Evolutionary conservation across 2,113 vertebrate genomes (phyloP), one percentile per base, ranked within the genome.

Genomic region (Leucosticte australis): DNA sequence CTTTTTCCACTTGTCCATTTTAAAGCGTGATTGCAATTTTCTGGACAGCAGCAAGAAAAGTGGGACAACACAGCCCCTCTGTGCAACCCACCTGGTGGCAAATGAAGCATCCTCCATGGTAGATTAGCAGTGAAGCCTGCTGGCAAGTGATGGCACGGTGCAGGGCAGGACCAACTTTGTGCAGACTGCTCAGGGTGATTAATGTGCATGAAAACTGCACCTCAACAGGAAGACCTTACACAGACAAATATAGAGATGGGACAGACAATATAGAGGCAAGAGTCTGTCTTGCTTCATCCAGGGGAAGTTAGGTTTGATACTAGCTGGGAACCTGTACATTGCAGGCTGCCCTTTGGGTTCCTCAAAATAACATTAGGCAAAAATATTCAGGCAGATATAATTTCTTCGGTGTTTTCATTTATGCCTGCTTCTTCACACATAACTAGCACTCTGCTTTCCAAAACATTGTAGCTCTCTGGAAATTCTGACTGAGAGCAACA

Each of bases 1-100:
- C 49, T 89, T 91, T 83, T 90, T 90, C 73, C 53, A 83, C 90
- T 77, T 17, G 41, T 37, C 91, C 87, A 18, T 93, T 91, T 94
- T 90, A 86, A 94, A 96, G 79, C 41, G 55, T 70, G 73, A 89
- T 55, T 90, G 73, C 80, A 75, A 89, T 93, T 96, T 96, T 93
- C 94, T 94, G 86, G 93, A 94, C 83, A 46, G 79, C 69, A 49
- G 52, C 85, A 89, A 93, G 60, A 88, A 83, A 96, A 94, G 76
- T 93, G 77, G 94, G 88, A 89, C 89, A 96, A 68, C 41, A 56
- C 62, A 82, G 44, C 41, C 56, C 80, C 86, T 87, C 56, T 90
- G 49, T 94, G 69, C 69, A 90, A 60, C 77, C 73, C 85, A 96
- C 93, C 94, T 95, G 92, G 90, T 11, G 4, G 88, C 76, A 92